Conservation (phyloP, 2,797 vertebrate species). For the Esox masquinongy region DNA sequence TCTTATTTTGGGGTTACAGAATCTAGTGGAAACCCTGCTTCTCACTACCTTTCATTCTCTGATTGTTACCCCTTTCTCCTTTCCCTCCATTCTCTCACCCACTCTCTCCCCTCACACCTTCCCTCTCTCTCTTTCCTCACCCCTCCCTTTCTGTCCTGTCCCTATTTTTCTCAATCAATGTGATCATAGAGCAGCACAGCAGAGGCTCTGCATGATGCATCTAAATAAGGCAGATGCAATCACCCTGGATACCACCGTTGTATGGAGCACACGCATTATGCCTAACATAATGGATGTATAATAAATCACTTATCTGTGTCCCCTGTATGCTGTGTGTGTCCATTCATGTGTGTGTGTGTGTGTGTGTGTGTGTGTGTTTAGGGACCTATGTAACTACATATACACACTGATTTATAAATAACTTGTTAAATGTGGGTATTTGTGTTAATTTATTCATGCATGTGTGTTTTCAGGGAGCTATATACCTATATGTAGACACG, state of each 20-base stretch:
- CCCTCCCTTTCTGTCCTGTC: background rate
- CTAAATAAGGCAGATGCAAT: constrained; percentile 25
- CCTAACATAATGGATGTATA: constrained; percentile 35
- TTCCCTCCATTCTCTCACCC: background rate
- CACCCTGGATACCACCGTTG: constrained; percentile 41
- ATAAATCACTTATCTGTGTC: constrained; percentile 33
- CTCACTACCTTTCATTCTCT: background rate
- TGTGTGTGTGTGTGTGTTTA: background rate
- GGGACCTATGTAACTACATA: too few species aligned
- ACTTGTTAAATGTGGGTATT: too few species aligned
- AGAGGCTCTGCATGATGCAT: background rate
- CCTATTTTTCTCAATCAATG: background rate
- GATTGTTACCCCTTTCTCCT: background rate
- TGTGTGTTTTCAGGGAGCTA: background rate
- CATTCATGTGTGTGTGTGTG: background rate
- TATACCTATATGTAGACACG: background rate
- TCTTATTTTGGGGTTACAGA: too few species aligned
- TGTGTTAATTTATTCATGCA: too few species aligned
- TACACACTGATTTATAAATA: too few species aligned
- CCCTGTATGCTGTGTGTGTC: background rate
- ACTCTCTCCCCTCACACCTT: background rate
- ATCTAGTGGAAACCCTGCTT: too few species aligned
- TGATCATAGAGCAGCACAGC: background rate
- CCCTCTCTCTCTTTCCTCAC: background rate
- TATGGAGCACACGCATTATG: constrained; percentile 37